A percentile compares a stretch with the other conserved stretches of the same genome.
phyloP scores from a whole-genome alignment of 2,797 vertebrate species.

The Echiichthys vipera region DNA sequence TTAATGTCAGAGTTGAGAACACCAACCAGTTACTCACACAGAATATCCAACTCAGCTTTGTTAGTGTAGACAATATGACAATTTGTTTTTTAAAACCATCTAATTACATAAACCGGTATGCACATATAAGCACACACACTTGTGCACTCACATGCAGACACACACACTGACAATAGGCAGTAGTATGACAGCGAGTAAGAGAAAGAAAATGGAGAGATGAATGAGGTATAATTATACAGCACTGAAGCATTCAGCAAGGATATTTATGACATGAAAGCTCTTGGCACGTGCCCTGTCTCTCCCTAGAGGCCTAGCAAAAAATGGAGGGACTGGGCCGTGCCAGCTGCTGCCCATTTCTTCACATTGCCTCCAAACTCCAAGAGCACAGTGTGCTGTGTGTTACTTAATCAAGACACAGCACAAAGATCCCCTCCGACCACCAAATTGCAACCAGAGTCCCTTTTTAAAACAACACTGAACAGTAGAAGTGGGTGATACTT shows the following conservation, averaged over 20 bases:
- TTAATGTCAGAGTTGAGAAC: constrained; percentile 58
- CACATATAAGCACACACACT: neutral
- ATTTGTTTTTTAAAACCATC: constrained; percentile 27
- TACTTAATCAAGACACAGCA: constrained; percentile 8
- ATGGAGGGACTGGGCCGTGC: constrained; percentile 21
- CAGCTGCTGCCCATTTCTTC: constrained; percentile 46
- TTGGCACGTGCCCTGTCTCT: constrained; percentile 55
- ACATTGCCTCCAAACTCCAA: constrained; percentile 5
- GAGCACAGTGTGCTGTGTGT: neutral
- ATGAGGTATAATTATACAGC: constrained; percentile 68
- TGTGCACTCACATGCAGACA: neutral
- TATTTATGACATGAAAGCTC: constrained; percentile 74
- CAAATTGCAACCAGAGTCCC: constrained; percentile 2
- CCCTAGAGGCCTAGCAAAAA: constrained; percentile 35
- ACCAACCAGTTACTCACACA: constrained; percentile 51
- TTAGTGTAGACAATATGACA: constrained; percentile 25
- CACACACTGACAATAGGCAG: constrained; percentile 29
- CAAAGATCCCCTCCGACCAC: constrained; percentile 8
- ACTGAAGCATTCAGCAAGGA: constrained; percentile 53
- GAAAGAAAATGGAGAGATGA: constrained; percentile 37
- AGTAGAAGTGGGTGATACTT: neutral
- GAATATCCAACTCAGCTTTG: constrained; percentile 50
- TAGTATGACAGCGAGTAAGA: constrained; percentile 21
- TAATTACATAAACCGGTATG: constrained; percentile 32
- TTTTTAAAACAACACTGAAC: constrained; percentile 10